Evolutionary conservation across 2,797 vertebrate genomes (phyloP), one percentile per base, ranked within the genome.

Genomic region (Dromococcyx pavoninus): DNA sequence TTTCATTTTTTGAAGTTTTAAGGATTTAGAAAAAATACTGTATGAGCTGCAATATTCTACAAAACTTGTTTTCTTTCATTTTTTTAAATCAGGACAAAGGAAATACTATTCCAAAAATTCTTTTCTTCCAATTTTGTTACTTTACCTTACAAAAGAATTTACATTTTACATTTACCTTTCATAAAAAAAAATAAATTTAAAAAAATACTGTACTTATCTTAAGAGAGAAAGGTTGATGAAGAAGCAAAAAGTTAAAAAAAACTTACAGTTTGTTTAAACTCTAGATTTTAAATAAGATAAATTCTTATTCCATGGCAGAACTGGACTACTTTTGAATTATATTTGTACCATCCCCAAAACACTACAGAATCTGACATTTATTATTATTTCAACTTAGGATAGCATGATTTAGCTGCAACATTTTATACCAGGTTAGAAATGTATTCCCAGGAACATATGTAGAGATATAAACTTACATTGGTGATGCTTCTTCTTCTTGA

Each of bases 231-330:
- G 5, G 5, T 28, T 80, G 23, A 10, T 79, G 41, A 79, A 73
- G 10, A 73, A 56, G 13, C 1, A 46, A 73, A 57, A 72, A 39
- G 28, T 6, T 25, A 35, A 35, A 54, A 32, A 67, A 69, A 2
- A 17, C 0, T 41, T 51, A 11, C 3, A 2, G 2, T 54, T 61
- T 37, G 6, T 84, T 58, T 33, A 43, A 74, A 33, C 2, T 46
- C 6, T 62, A 48, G 27, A 37, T 18, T 60, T 77, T 11, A 81
- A n/a, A 37, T 43, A 81, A 46, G 3, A 24, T 39, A 6, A 39
- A 2, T 51, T 75, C 28, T n/a, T 28, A 79, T 51, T 74, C 11
- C 18, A 48, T 24, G 13, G 22, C 9, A 84, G 11, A 30, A 73
- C 7, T 57, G 17, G 27, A 44, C 13, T 64, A 4, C 3, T 4